phyloP scores from a whole-genome alignment of 1,140 invertebrate species.

The Drosophila sproati region DNA sequence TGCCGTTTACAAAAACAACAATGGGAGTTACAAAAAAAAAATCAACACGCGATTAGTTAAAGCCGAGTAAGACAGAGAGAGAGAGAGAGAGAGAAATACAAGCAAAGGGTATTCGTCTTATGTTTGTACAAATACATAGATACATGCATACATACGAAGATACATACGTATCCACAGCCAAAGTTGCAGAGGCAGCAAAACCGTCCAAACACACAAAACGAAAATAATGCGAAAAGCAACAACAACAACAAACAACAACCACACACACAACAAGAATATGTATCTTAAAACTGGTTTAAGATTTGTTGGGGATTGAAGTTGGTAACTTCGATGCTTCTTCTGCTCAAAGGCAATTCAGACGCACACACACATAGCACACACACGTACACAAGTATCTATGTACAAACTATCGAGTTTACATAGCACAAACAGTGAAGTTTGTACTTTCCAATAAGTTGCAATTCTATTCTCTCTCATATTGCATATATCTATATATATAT shows the following conservation, averaged over 20 bases:
- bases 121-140: not conserved
- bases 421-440: constrained; percentile 30
- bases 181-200: constrained; percentile 69
- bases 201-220: constrained; percentile 51
- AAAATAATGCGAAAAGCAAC: constrained; percentile 76
- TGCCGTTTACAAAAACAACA: constrained; percentile 36
- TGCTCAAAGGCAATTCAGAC: constrained; percentile 39
- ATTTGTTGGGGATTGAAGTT: constrained; percentile 76
- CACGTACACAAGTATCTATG: constrained; percentile 30
- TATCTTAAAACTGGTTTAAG: constrained; percentile 83
- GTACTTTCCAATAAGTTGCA: constrained; percentile 44
- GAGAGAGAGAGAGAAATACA: not conserved
- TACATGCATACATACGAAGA: constrained; percentile 6
- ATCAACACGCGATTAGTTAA: constrained; percentile 75
- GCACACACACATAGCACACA: constrained; percentile 28
- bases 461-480: constrained; percentile 24
- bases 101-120: constrained; percentile 42
- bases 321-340: constrained; percentile 66
- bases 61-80: constrained; percentile 33
- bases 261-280: constrained; percentile 65
- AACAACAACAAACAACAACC: constrained; percentile 50
- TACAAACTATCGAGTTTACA: constrained; percentile 30
- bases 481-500: not conserved
- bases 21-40: constrained; percentile 35
- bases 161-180: constrained; percentile 15